Evolutionary conservation across 2,113 vertebrate species (phyloP), one percentile per base, ranked within the genome.

Genomic region (Patagioenas fasciata): DNA sequence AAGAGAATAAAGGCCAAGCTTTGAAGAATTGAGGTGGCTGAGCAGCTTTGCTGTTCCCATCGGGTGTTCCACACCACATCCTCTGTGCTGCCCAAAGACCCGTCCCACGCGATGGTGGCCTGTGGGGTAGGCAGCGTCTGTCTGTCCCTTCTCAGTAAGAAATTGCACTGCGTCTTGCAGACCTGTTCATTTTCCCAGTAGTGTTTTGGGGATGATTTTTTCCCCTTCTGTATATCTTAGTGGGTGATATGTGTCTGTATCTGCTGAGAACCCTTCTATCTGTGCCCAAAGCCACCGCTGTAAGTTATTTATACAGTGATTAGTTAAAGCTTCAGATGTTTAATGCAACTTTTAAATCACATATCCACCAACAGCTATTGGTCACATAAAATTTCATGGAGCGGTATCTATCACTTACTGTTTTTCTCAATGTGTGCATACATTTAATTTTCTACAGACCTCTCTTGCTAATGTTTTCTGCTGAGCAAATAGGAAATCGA

Each of bases 261-360:
- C 48, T 80, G 73, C 73, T 61, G 50, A 83, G 74, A 51, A 71
- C 18, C 44, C 57, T 36, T 44, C 69, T 53, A 48, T 80, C 65
- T 34, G 38, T 87, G 56, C 69, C 69, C 34, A 25, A 74, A 81
- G 80, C 71, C 75, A 81, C 58, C 11, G 1, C 71, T 61, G 9
- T 54, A 84, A 72, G 88, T 96, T 97, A 95, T 96, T 96, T 90
- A 96, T 87, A 58, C 72, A 80, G 65, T n/a, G 86, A 94, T 97
- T 96, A 96, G 95, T 88, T 87, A 88, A 94, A 91, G 48, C 88
- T 91, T 94, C 92, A 87, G 77, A 12, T 94, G 36, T 67, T 85
- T 95, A 91, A 91, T 78, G 58, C 89, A 89, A 29, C 38, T 58
- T 86, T 95, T 96, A 97, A 96, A 96, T 96, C 93, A 91, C 38